These are phyloP conservation scores for Salvelinus fontinalis DNA, from an alignment of 2,113 vertebrate species.

Conservation along the genomic window DNA sequence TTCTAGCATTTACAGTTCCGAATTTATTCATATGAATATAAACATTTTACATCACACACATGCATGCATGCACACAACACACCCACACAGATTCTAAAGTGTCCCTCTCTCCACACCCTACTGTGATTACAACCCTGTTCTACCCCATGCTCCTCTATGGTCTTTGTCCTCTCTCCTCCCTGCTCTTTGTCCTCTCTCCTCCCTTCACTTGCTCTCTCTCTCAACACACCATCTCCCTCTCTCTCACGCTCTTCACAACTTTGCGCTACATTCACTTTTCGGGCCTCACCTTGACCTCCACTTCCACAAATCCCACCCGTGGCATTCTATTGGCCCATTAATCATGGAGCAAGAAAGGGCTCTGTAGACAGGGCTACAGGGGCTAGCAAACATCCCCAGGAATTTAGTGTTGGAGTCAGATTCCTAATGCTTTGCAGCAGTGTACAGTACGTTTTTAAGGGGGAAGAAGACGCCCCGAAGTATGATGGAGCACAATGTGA, in stretches of 20 bases:
- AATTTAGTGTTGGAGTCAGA: constrained; percentile 56
- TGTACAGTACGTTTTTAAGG: constrained; percentile 27
- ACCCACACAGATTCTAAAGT: not conserved
- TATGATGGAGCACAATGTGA: too few relatives aligned
- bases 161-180: not conserved
- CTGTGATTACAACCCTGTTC: constrained; percentile 8
- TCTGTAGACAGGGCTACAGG: constrained; percentile 47
- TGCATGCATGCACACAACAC: not conserved
- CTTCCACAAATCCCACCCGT: constrained; percentile 32
- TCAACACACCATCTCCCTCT: constrained; percentile 10
- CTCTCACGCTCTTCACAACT: constrained; percentile 38
- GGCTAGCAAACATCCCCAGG: constrained; percentile 47
- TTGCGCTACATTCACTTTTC: constrained; percentile 47
- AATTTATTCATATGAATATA: too few relatives aligned
- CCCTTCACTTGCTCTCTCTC: constrained; percentile 25
- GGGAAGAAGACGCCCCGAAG: not conserved
- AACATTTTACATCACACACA: not conserved
- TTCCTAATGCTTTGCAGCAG: constrained; percentile 40
- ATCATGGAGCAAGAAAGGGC: constrained; percentile 54
- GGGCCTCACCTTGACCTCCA: constrained; percentile 33
- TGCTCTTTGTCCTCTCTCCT: constrained; percentile 17
- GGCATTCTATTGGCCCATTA: constrained; percentile 67
- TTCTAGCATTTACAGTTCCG: too few relatives aligned
- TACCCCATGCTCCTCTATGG: constrained; percentile 1
- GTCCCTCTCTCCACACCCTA: not conserved